These are phyloP conservation scores for Axis porcinus DNA, from an alignment of 2,113 vertebrate genomes.

Conservation along the genomic window DNA sequence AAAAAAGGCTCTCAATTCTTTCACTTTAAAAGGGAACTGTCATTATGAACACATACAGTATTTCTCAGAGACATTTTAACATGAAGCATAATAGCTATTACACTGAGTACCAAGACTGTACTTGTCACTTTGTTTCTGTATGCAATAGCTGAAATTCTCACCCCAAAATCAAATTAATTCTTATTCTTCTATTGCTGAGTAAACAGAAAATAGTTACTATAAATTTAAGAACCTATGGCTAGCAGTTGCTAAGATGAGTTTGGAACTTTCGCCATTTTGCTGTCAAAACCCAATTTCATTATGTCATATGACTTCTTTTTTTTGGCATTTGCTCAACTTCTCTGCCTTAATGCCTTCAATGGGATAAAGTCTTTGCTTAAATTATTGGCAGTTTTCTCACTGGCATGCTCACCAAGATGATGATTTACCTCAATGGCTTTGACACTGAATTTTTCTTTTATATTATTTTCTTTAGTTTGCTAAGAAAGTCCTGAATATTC, in stretches of 20 bases:
- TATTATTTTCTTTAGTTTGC: not conserved
- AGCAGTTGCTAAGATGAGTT: not conserved
- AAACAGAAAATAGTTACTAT: not conserved
- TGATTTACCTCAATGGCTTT: not conserved
- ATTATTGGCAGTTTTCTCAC: not conserved
- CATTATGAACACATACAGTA: not conserved
- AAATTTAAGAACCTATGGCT: not conserved
- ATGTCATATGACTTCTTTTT: not conserved
- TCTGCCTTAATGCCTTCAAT: not conserved
- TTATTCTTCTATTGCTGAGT: not conserved
- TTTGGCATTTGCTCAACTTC: not conserved
- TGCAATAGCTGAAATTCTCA: not conserved
- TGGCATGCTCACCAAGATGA: not conserved
- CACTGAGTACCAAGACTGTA: not conserved
- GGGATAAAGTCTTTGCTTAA: not conserved
- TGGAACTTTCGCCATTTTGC: not conserved
- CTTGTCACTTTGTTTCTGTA: not conserved
- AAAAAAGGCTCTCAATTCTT: not conserved
- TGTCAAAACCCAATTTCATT: not conserved
- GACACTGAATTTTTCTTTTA: not conserved
- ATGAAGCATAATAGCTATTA: not conserved
- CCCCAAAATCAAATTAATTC: not conserved
- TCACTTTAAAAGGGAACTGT: not conserved
- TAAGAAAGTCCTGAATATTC: not conserved
- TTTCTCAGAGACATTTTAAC: not conserved